Evolutionary conservation across 2,113 vertebrate genomes (phyloP).

Genomic region (Hylia prasina): DNA sequence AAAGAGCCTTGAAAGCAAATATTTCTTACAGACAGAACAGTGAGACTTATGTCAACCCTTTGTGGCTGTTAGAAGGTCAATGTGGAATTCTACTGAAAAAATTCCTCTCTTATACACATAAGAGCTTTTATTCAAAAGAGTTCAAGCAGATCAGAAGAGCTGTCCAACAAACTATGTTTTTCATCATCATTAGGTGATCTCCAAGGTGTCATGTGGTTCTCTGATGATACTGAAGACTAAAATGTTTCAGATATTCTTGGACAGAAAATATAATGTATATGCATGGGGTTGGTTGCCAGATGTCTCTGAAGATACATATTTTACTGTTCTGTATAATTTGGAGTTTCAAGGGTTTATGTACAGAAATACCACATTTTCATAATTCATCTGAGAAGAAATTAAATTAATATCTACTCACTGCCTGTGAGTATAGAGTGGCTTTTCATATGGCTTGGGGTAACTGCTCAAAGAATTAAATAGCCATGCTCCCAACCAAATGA

Average conservation of each 20-base stretch:
- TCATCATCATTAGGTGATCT: slow-evolving; percentile 33
- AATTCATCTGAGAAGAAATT: not conserved
- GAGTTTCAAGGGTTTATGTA: not conserved
- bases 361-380: not conserved
- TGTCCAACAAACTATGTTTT: not conserved
- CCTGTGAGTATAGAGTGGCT: not conserved
- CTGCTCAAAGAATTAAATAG: not conserved
- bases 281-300: not conserved
- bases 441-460: not conserved
- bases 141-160: not conserved
- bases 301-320: not conserved
- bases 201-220: not conserved
- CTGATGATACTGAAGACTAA: not conserved
- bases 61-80: not conserved
- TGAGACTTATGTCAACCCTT: not conserved
- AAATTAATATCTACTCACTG: not conserved
- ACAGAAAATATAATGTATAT: not conserved
- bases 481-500: not conserved
- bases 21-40: not conserved
- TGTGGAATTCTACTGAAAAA: not conserved
- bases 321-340: not conserved
- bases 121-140: not conserved
- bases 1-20: not conserved
- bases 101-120: not conserved
- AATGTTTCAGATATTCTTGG: not conserved